Conservation (phyloP, 2,113 vertebrate species). For the Morphnarchus princeps region DNA sequence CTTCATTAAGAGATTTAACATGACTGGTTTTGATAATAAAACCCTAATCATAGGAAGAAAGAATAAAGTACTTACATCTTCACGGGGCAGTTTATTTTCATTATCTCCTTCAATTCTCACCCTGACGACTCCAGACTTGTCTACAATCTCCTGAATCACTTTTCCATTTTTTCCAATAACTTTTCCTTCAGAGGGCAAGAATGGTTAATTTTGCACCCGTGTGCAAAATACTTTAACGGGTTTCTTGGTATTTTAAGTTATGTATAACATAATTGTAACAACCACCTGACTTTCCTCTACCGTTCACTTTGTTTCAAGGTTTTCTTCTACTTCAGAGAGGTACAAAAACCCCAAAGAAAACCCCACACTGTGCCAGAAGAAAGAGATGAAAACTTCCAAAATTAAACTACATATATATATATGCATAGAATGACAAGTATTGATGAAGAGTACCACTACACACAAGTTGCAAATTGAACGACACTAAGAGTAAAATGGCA, state of each 20-base stretch:
- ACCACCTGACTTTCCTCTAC: background rate
- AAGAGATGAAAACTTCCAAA: background rate
- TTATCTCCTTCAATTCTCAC: slow-evolving; percentile 87
- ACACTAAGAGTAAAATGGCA: background rate
- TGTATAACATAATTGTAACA: background rate
- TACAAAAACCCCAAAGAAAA: background rate
- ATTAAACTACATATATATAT: background rate
- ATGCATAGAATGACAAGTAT: background rate
- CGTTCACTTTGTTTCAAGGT: background rate
- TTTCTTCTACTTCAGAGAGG: background rate
- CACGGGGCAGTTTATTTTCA: slow-evolving; percentile 82
- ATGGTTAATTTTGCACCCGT: slow-evolving; percentile 23
- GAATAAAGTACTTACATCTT: slow-evolving; percentile 75
- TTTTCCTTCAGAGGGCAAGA: slow-evolving; percentile 78
- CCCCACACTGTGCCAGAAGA: background rate
- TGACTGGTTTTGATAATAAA: background rate
- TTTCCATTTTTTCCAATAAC: slow-evolving; percentile 88
- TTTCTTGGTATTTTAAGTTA: background rate
- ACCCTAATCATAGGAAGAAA: background rate
- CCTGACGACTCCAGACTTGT: slow-evolving; percentile 85
- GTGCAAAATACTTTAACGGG: background rate
- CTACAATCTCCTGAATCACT: slow-evolving; percentile 87
- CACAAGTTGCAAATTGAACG: background rate
- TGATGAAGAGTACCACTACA: background rate
- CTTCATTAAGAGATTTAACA: background rate